Conservation (phyloP, 2,113 vertebrate species). For the Cacatua alba region DNA sequence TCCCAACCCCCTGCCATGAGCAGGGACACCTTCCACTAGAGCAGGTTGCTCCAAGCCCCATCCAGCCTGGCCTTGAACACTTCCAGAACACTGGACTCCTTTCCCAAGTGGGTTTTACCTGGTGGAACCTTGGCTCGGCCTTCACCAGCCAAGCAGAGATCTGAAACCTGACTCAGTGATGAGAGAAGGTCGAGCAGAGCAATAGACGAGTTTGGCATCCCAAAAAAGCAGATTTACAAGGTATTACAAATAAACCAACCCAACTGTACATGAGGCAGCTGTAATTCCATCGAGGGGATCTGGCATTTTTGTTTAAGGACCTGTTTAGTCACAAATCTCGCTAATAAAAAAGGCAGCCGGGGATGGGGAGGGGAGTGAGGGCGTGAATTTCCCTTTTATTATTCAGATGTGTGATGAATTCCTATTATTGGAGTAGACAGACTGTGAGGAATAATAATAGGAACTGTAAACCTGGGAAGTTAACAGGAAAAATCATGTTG, state of each 20-base stretch:
- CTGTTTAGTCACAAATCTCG: slow-evolving; percentile 17
- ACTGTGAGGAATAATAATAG: not conserved
- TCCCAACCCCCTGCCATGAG: not conserved
- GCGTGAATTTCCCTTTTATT: not conserved
- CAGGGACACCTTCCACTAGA: not conserved
- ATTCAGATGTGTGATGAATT: not conserved
- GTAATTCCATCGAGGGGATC: not conserved
- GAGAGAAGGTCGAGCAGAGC: not conserved
- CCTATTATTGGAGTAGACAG: not conserved
- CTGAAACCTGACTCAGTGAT: not conserved
- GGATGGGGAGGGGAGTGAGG: not conserved
- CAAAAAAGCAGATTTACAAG: not conserved
- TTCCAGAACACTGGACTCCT: not conserved
- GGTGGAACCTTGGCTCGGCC: not conserved
- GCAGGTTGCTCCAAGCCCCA: not conserved
- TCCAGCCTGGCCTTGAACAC: not conserved
- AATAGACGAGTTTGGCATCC: not conserved
- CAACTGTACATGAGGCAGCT: not conserved
- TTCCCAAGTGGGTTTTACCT: not conserved
- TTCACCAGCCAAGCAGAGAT: not conserved
- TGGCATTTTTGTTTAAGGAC: not conserved
- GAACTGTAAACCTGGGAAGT: not conserved
- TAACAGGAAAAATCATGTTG: not conserved
- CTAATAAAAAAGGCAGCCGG: not conserved
- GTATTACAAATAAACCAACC: not conserved